Base-by-base conservation (phyloP, 2,888 invertebrate genomes). In the Euplagia quadripunctaria region DNA sequence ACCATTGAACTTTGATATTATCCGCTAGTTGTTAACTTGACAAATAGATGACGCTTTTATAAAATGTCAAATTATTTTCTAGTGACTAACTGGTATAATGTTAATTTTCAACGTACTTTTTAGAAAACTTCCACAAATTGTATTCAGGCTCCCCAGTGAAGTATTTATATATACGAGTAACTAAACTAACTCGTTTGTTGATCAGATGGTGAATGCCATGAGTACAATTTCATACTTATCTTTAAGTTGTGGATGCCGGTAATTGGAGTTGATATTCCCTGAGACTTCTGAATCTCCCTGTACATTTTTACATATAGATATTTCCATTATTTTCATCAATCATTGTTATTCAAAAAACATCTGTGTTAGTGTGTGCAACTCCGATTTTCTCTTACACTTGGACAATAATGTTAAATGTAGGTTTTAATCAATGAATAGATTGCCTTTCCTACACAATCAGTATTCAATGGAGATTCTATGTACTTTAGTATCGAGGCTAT, bases 381-480 rank as follows among this genome's bases (percentile, higher is more conserved):
- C 80, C 75, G 41, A 78, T 73, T 77, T 77, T 74, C 77, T 66
- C 64, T 70, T 70, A 77, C 67, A 77, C 78, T 70, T 74, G 69
- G 84, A 82, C 83, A 84, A 83, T 84, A 85, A 85, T 81, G 63
- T 81, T 66, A 51, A 77, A 80, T 84, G 80, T 71, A 70, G 64
- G 20, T 64, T 65, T 64, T 64, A 78, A 78, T 68, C 67, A 74
- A 76, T 85, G 81, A 74, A 77, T 78, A 76, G 78, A 67, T 55
- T 72, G 78, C 80, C 78, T 80, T 78, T 79, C 71, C 76, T 76
- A 80, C 71, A 31, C 75, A 78, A 90, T 90, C 93, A 93, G 93
- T 94, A 93, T 94, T 93, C 85, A 83, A 85, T 80, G 81, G 90
- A 90, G 91, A 92, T 91, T 92, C 90, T 92, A 86, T 79, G 76